Base-by-base conservation (phyloP, 2,113 vertebrate genomes). In the Engystomops pustulosus region DNA sequence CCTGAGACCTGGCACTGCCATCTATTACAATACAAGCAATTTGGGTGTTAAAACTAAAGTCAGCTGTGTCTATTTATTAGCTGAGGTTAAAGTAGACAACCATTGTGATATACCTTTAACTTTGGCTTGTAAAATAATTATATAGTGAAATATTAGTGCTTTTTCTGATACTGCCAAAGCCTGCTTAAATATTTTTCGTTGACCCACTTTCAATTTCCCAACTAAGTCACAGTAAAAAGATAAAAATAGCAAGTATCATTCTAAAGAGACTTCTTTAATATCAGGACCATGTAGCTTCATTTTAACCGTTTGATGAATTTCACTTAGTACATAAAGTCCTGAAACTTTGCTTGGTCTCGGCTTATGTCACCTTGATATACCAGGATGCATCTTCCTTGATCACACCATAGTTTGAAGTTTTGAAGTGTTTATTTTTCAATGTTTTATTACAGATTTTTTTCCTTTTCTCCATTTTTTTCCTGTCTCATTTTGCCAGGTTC, bases 401-500 rank as follows among this genome's bases (percentile, higher is more conserved):
- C 70, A 75, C 17, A 47, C 41, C 32, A 49, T 34, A 14, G 30
- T 32, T 65, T 83, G 51, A 41, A 12, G 44, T 60, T 36, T 38
- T 72, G 23, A 38, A 34, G 44, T 60, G 38, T 65, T 75, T 55
- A 41, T 75, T 83, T 44, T 36, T n/a, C 18, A 53, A 60, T 53
- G 68, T 38, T 41, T 34, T 75, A 44, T 83, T 83, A 83, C 65
- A 58, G 41, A 4, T 38, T 23, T 14, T 84, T 65, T 49, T 12
- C 58, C 58, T 84, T 65, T 18, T 30, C 49, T 85, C 38, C 9
- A 58, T 0, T 1, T 25, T 79, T 78, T 78, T 58, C 74, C 32
- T 82, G 83, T 34, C 70, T 55, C 44, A 27, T 45, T 84, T 84
- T 68, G 38, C 72, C 58, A 77, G 30, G 74, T 78, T 70, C 60